Evolutionary conservation across 2,113 vertebrate genomes (phyloP).

Genomic region (Corythornis madagascariensis): DNA sequence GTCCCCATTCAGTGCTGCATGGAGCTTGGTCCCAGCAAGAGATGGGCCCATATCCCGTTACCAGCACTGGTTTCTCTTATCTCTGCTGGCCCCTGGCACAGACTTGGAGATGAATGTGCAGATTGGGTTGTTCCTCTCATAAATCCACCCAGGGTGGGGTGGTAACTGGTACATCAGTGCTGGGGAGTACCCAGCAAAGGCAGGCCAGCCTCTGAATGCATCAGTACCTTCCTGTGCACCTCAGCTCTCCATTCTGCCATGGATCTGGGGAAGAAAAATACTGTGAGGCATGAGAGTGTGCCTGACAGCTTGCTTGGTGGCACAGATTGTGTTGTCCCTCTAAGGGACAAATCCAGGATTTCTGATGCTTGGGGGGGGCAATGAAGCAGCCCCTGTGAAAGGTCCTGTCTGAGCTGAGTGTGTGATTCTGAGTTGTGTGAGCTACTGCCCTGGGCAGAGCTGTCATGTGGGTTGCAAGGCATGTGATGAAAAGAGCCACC

Average conservation of each 20-base stretch:
- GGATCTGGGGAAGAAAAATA: too few relatives aligned
- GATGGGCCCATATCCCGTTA: background rate
- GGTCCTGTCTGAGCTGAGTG: background rate
- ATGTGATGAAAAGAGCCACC: background rate
- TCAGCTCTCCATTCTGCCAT: background rate
- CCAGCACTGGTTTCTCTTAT: background rate
- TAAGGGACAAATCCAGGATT: background rate
- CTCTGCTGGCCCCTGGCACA: background rate
- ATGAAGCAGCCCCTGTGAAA: background rate
- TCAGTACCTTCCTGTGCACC: background rate
- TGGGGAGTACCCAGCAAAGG: background rate
- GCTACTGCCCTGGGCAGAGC: background rate
- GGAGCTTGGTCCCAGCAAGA: background rate
- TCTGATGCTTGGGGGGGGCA: background rate
- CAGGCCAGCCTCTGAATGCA: fast-evolving
- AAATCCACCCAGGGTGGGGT: background rate
- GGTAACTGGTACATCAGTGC: fast-evolving
- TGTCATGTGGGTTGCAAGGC: fast-evolving
- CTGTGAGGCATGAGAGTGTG: too few relatives aligned
- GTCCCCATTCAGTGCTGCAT: background rate
- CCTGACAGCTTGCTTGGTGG: background rate
- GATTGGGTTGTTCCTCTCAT: background rate
- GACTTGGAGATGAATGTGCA: fast-evolving
- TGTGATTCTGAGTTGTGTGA: background rate
- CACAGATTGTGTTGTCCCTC: background rate